Base-by-base conservation (phyloP, 64 coral and sea anemone genomes). In the Pocillopora damicornis region DNA sequence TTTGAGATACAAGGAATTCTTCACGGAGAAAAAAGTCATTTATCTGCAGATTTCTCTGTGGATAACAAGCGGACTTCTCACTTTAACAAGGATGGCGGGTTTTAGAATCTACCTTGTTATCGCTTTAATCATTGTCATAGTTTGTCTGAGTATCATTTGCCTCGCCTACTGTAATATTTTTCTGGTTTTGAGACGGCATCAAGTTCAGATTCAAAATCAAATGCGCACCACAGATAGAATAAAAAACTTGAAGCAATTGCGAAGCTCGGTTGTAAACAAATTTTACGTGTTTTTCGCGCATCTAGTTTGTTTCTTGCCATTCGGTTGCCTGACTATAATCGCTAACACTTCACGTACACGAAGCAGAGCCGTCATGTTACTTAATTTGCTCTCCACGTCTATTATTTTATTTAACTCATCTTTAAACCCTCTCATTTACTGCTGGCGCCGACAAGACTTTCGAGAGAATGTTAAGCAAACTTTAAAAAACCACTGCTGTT, bases 371-470 rank as follows among this genome's bases (percentile, higher is more conserved):
- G 1, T 71, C 11, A 71, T 71, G 67, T 71, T 71, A 23, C 67
- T 71, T 71, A 71, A 71, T 30, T 71, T 71, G 22, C 11, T 25
- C 20, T n/a, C 67, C 67, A 23, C n/a, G 0, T 71, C 67, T 0
- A 71, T 71, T 20, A 30, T 71, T 71, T 71, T 71, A 71, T 30
- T 71, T 71, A 71, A 71, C 22, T 71, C n/a, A 11, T 71, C 67
- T 71, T 71, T 71, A 71, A 71, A 71, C 25, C 67, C 67, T 71
- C 20, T 71, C n/a, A 71, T 71, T 71, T 71, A 71, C 25, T 71
- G 20, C 7, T 71, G 67, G 67, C 67, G 67, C 25, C 20, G 67
- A 11, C 67, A 23, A 71, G 67, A 71, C n/a, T 23, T 71, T 23
- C 67, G 67, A 11, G 67, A 71, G 20, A 26, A 20, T 23, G n/a